Evolutionary conservation across 1,140 invertebrate species (phyloP).

Genomic region (Megalonaias nervosa): DNA sequence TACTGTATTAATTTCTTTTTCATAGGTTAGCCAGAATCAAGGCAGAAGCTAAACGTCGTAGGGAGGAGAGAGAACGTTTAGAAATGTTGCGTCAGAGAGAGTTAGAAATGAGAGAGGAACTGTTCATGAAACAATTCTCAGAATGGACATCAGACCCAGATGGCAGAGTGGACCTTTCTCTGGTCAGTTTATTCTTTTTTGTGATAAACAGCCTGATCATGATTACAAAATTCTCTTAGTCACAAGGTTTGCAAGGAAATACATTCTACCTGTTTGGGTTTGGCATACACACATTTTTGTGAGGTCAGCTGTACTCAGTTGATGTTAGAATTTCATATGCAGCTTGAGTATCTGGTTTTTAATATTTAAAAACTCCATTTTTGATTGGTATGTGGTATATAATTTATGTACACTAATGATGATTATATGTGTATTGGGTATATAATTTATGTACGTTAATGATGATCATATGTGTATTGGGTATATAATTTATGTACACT

Average conservation of each 20-base stretch:
- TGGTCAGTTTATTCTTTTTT: constrained; percentile 52
- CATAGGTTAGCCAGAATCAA: constrained; percentile 68
- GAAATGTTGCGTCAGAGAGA: constrained; percentile 54
- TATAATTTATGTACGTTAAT: too few relatives aligned
- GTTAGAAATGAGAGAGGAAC: constrained; percentile 51
- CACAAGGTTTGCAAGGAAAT: background rate
- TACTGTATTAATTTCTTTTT: constrained; percentile 6
- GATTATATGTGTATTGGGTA: too few relatives aligned
- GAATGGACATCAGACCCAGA: constrained; percentile 60
- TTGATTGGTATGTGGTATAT: too few relatives aligned
- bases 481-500: too few relatives aligned
- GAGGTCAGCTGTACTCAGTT: background rate
- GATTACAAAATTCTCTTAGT: too few relatives aligned
- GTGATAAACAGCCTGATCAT: too few relatives aligned
- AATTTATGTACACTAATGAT: too few relatives aligned
- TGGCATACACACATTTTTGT: background rate
- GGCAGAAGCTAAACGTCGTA: constrained; percentile 63
- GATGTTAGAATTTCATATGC: too few relatives aligned
- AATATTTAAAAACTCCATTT: too few relatives aligned
- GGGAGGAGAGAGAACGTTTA: constrained; percentile 64
- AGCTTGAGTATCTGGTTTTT: too few relatives aligned
- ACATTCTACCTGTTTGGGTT: background rate
- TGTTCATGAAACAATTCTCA: constrained; percentile 60
- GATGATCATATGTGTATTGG: too few relatives aligned
- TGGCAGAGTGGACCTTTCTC: constrained; percentile 62